phyloP scores from a whole-genome alignment of 2,797 vertebrate genomes.

The Acanthurus lineatus region DNA sequence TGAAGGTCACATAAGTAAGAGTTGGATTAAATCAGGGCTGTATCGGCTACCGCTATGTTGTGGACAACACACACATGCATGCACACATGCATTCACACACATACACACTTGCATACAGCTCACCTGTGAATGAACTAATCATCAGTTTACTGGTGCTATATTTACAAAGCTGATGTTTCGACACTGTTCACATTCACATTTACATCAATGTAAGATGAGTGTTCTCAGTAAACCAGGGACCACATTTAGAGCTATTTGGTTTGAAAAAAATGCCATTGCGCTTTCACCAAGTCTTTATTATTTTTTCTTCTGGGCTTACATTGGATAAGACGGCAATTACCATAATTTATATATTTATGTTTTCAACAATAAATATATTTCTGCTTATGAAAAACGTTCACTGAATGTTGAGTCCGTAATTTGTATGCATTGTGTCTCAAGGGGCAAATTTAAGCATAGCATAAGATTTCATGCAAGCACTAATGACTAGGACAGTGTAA shows the following conservation, averaged over 20 bases:
- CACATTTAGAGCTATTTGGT: slow-evolving; percentile 49
- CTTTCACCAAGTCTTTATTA: slow-evolving; percentile 55
- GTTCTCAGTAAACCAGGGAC: slow-evolving; percentile 71
- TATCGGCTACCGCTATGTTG: slow-evolving; percentile 35
- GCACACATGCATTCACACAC: slow-evolving; percentile 14
- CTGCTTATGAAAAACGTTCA: slow-evolving; percentile 68
- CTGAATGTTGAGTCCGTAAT: slow-evolving; percentile 53
- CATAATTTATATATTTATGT: slow-evolving; percentile 87
- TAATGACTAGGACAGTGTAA: background rate
- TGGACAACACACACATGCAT: slow-evolving; percentile 8
- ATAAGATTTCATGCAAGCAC: background rate
- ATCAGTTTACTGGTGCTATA: slow-evolving; percentile 65
- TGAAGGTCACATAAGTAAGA: slow-evolving; percentile 30
- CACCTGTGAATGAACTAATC: slow-evolving; percentile 39
- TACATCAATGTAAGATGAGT: slow-evolving; percentile 18
- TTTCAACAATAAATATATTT: slow-evolving; percentile 85
- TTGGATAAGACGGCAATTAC: slow-evolving; percentile 73
- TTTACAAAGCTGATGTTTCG: slow-evolving; percentile 58
- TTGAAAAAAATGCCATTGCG: slow-evolving; percentile 46
- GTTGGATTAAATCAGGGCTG: slow-evolving; percentile 27
- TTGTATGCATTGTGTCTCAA: slow-evolving; percentile 33
- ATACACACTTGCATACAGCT: slow-evolving; percentile 4
- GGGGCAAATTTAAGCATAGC: background rate
- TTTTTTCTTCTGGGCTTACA: slow-evolving; percentile 60
- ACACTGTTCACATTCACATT: slow-evolving; percentile 46